Conservation (phyloP, 1,140 invertebrate species). For the Pseudachorutes palmiensis region DNA sequence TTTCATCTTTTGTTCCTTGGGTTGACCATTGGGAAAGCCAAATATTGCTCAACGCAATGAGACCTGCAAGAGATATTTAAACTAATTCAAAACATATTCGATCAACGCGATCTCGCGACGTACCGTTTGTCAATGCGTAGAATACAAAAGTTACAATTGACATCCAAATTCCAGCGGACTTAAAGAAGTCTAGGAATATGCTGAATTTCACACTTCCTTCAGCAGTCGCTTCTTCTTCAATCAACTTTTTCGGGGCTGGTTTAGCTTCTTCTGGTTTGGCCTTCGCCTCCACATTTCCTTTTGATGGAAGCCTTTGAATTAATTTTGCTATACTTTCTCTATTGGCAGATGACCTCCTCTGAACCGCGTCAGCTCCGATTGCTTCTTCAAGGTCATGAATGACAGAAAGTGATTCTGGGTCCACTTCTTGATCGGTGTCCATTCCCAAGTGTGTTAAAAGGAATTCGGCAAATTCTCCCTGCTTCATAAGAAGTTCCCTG, state of each 20-base stretch:
- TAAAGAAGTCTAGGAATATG: slow-evolving; percentile 65
- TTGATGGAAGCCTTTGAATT: not conserved
- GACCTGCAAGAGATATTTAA: slow-evolving; percentile 55
- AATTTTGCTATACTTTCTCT: slow-evolving; percentile 25
- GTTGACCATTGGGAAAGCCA: slow-evolving; percentile 86
- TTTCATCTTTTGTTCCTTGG: slow-evolving; percentile 52
- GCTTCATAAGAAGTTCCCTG: slow-evolving; percentile 39
- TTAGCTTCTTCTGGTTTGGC: not conserved
- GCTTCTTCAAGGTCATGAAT: slow-evolving; percentile 35
- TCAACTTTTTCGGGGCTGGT: slow-evolving; percentile 46
- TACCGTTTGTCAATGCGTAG: slow-evolving; percentile 36
- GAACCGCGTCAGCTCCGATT: slow-evolving; percentile 30
- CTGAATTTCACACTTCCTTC: slow-evolving; percentile 79
- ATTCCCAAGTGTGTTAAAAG: slow-evolving; percentile 32
- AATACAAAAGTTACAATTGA: slow-evolving; percentile 42
- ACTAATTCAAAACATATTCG: slow-evolving; percentile 12
- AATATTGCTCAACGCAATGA: slow-evolving; percentile 81
- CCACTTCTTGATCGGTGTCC: slow-evolving; percentile 15
- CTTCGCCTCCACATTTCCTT: not conserved
- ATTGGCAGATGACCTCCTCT: not conserved
- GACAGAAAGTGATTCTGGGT: slow-evolving; percentile 11
- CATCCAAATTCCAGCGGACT: slow-evolving; percentile 43
- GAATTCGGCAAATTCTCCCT: slow-evolving; percentile 39
- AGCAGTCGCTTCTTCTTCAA: slow-evolving; percentile 79
- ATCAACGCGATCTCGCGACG: slow-evolving; percentile 38